phyloP scores from a whole-genome alignment of 2,888 invertebrate species.

The Branchellion lobata region DNA sequence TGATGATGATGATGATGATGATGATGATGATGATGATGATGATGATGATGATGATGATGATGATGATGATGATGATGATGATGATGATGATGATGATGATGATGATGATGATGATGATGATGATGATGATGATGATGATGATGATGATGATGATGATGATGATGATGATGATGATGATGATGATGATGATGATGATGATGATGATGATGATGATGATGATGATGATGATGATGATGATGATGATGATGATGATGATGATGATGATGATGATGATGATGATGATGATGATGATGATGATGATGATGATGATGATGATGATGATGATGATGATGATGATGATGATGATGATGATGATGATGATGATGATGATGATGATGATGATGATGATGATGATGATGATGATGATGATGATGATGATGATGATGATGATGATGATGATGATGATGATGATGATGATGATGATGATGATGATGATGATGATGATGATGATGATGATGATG shows the following conservation, averaged over 20 bases:
- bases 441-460: slow-evolving; percentile 42
- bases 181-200: background rate
- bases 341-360: slow-evolving; percentile 38
- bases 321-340: slow-evolving; percentile 44
- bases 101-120: slow-evolving; percentile 16
- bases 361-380: slow-evolving; percentile 19
- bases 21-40: slow-evolving; percentile 34
- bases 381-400: slow-evolving; percentile 44
- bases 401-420: slow-evolving; percentile 46
- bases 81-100: slow-evolving; percentile 11
- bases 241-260: slow-evolving; percentile 15
- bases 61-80: background rate
- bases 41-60: slow-evolving; percentile 15
- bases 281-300: slow-evolving; percentile 45
- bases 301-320: slow-evolving; percentile 45
- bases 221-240: slow-evolving; percentile 7
- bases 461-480: slow-evolving; percentile 38
- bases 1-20: slow-evolving; percentile 33
- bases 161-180: slow-evolving; percentile 10
- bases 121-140: slow-evolving; percentile 16
- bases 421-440: slow-evolving; percentile 45
- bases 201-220: background rate
- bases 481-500: slow-evolving; percentile 41
- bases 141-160: slow-evolving; percentile 13
- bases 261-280: slow-evolving; percentile 37